phyloP scores from a whole-genome alignment of 2,888 invertebrate species.

The Aphodius granarius region DNA sequence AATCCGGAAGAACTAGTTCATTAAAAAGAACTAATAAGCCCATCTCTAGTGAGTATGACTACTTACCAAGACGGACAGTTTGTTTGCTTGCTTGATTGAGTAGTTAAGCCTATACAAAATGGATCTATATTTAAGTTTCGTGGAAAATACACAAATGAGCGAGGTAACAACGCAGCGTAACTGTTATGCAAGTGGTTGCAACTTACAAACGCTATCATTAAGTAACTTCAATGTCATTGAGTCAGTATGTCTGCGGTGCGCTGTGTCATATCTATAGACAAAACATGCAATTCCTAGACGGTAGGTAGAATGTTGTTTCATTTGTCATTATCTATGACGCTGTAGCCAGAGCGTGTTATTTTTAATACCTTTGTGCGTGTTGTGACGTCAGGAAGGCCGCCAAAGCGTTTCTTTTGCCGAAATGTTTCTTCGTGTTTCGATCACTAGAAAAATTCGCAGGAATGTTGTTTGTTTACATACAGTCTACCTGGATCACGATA shows the following conservation, averaged over 20 bases:
- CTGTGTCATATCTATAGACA: neutral
- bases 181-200: neutral
- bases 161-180: neutral
- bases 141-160: neutral
- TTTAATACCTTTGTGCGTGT: neutral
- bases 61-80: too few species aligned
- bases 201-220: slow-evolving; percentile 37
- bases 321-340: neutral
- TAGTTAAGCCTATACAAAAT: too few species aligned
- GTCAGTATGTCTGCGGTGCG: slow-evolving; percentile 12
- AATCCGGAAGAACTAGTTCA: too few species aligned
- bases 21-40: too few species aligned
- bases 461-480: neutral
- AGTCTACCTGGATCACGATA: neutral
- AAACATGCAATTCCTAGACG: neutral
- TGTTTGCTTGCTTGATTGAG: too few species aligned
- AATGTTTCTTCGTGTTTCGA: too few species aligned
- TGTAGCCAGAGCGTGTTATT: neutral
- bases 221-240: slow-evolving; percentile 43
- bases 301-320: neutral
- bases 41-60: too few species aligned
- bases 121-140: neutral
- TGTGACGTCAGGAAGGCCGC: neutral
- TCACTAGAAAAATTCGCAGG: neutral
- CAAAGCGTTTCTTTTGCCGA: neutral